Conservation (phyloP, 2,888 invertebrate species). For the Odontothrips loti region DNA sequence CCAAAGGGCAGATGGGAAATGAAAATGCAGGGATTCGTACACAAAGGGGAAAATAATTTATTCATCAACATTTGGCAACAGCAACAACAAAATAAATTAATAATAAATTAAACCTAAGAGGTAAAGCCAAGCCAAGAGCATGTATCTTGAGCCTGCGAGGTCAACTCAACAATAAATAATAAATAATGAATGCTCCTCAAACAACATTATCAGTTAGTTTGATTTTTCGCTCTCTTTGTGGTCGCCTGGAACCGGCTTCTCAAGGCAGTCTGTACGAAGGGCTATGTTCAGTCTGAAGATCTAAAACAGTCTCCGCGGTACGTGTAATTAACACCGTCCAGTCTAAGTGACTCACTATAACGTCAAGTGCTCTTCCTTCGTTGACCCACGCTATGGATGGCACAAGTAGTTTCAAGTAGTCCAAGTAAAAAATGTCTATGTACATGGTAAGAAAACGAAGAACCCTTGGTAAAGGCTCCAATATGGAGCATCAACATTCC, state of each 20-base stretch:
- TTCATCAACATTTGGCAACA: constrained; percentile 25
- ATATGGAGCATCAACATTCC: constrained; percentile 6
- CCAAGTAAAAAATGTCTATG: neutral
- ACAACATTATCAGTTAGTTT: neutral
- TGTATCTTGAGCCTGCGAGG: neutral
- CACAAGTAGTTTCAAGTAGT: neutral
- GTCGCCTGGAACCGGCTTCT: too few species aligned
- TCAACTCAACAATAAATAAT: constrained; percentile 9
- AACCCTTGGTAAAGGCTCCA: constrained; percentile 13
- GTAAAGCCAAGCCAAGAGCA: neutral
- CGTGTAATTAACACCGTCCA: neutral
- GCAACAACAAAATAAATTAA: neutral
- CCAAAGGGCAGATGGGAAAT: too few species aligned
- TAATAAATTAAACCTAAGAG: neutral
- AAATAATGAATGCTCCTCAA: neutral
- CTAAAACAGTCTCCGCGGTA: too few species aligned
- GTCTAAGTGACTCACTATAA: neutral
- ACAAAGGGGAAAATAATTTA: constrained; percentile 17
- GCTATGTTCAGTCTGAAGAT: neutral
- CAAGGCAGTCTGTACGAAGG: neutral
- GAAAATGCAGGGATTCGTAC: neutral
- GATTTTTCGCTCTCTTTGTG: neutral
- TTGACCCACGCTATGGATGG: neutral
- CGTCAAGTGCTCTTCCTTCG: neutral
- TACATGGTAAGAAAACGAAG: constrained; percentile 4